A percentile compares a stretch with the other conserved stretches of the same genome.
phyloP scores from a whole-genome alignment of 2,888 invertebrate genomes.

The Oxycera nigricornis region DNA sequence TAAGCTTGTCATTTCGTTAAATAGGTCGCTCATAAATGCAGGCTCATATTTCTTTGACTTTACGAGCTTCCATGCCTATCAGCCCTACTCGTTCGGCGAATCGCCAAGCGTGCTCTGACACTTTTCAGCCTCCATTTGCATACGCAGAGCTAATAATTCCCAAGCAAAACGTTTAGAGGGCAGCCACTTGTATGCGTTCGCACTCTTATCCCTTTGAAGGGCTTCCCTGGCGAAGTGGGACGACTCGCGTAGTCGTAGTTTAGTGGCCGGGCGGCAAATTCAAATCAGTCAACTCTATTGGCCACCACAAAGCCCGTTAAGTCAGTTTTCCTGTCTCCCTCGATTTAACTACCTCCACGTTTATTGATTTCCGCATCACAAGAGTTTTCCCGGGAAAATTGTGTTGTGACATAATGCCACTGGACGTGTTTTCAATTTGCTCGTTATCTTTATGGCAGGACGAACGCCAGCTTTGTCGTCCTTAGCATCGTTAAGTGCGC shows the following conservation, averaged over 20 bases:
- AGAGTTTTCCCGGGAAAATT: background rate
- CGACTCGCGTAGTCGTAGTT: background rate
- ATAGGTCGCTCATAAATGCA: conserved; percentile 11
- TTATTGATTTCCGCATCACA: conserved; percentile 7
- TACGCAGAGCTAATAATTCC: conserved; percentile 6
- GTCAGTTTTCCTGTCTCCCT: background rate
- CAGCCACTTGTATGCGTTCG: background rate
- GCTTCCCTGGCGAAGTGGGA: too few species aligned
- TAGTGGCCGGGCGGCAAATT: background rate
- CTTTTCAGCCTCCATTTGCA: background rate
- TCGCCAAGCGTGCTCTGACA: background rate
- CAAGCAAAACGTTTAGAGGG: background rate
- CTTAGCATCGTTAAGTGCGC: too few species aligned
- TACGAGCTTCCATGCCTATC: background rate
- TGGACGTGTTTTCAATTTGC: background rate
- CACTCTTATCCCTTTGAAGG: background rate
- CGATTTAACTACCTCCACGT: background rate
- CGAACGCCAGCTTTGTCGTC: too few species aligned
- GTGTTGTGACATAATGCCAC: conserved; percentile 8
- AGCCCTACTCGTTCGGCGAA: background rate
- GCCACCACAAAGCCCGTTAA: background rate
- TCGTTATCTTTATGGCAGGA: background rate
- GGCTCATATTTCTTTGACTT: conserved; percentile 14
- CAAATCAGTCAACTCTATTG: background rate
- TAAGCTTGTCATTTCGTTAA: too few species aligned